Evolutionary conservation across 2,113 vertebrate species (phyloP).

Genomic region (Triplophysa dalaica): DNA sequence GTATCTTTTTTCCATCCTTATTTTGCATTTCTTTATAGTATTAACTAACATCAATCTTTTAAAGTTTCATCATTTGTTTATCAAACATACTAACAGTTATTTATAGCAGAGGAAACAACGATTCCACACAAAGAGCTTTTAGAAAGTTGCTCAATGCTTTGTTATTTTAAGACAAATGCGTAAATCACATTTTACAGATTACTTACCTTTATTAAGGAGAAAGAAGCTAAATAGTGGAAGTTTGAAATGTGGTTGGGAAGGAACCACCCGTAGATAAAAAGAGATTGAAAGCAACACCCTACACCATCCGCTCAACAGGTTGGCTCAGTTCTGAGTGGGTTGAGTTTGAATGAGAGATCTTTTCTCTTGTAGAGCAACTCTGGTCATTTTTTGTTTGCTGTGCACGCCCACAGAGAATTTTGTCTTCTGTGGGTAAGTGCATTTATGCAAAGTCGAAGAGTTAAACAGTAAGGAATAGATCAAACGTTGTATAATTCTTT

Average conservation of each 20-base stretch:
- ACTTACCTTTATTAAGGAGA: slow-evolving; percentile 29
- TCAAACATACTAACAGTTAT: not conserved
- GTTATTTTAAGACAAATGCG: not conserved
- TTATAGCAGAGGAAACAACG: not conserved
- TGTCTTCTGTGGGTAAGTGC: no score
- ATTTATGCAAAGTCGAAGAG: not conserved
- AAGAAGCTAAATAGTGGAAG: slow-evolving; percentile 8
- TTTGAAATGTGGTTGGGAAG: not conserved
- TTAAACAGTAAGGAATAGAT: not conserved
- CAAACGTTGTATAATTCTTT: not conserved
- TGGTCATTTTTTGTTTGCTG: slow-evolving; percentile 43
- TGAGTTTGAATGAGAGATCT: slow-evolving; percentile 49
- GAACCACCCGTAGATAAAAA: slow-evolving; percentile 1
- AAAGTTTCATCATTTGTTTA: not conserved
- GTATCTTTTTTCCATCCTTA: not conserved
- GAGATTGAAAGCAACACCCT: slow-evolving; percentile 65
- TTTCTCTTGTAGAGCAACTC: slow-evolving; percentile 27
- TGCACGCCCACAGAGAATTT: slow-evolving; percentile 35
- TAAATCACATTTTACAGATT: not conserved
- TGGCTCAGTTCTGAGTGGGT: slow-evolving; percentile 58
- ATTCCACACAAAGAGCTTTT: not conserved
- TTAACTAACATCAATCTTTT: not conserved
- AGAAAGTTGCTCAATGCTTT: not conserved
- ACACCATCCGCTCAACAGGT: slow-evolving; percentile 71
- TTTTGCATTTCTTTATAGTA: not conserved